These are phyloP conservation scores for Notospermus geniculatus DNA, from an alignment of 1,140 invertebrate species.

Conservation along the genomic window DNA sequence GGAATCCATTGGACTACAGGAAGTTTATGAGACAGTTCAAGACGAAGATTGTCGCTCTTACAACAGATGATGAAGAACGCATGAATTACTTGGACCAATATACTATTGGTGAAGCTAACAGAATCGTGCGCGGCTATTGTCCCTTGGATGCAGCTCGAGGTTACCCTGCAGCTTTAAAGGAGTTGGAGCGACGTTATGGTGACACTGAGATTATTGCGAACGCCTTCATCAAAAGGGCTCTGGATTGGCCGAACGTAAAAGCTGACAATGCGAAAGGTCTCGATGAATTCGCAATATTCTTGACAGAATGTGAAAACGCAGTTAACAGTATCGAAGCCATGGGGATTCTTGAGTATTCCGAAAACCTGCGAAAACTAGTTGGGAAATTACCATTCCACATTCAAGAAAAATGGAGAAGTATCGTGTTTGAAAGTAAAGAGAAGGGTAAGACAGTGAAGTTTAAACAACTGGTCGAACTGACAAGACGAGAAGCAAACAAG, in stretches of 20 bases:
- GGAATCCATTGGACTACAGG: slow-evolving; percentile 14
- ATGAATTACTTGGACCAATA: slow-evolving; percentile 16
- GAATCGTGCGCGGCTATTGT: background rate
- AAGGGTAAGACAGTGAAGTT: no score
- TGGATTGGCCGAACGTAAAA: slow-evolving; percentile 5
- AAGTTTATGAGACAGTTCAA: slow-evolving; percentile 12
- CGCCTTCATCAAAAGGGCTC: background rate
- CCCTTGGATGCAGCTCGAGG: background rate
- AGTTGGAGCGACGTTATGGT: slow-evolving; percentile 11
- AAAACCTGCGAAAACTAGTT: no score
- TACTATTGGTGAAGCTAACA: slow-evolving; percentile 8
- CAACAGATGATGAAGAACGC: slow-evolving; percentile 8
- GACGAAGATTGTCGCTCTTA: background rate
- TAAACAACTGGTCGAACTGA: no score
- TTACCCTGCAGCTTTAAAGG: background rate
- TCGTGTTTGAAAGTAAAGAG: no score
- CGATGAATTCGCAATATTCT: no score
- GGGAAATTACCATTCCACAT: no score
- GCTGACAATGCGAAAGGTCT: slow-evolving; percentile 13
- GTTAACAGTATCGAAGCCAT: no score
- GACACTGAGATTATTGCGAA: no score
- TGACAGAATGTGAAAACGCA: no score
- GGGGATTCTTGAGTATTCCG: no score
- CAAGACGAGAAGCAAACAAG: no score
- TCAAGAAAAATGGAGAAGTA: no score